A percentile compares a stretch with the other conserved stretches of the same genome.
Conservation (phyloP, 2,113 vertebrate genomes). For the Hippocampus barbouri region DNA sequence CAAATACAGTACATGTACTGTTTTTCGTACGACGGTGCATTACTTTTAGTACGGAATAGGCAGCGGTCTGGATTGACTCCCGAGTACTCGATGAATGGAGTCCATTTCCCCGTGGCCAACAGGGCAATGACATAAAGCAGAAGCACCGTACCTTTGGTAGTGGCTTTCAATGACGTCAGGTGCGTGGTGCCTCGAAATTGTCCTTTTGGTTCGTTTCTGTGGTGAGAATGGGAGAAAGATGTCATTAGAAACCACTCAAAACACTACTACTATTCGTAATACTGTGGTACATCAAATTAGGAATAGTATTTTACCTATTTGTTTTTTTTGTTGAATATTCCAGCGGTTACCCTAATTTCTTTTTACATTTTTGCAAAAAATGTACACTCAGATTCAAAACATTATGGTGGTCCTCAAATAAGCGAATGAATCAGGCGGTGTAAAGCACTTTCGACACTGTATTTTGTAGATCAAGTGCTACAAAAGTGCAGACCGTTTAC, state of each 20-base stretch:
- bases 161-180: constrained; percentile 81
- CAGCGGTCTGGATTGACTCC: background rate
- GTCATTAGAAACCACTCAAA: background rate
- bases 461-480: too few species aligned
- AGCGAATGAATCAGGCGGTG: too few species aligned
- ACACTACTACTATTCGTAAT: background rate
- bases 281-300: too few species aligned
- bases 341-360: too few species aligned
- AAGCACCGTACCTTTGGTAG: constrained; percentile 82
- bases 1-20: background rate
- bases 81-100: background rate
- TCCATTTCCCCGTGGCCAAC: background rate
- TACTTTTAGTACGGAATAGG: background rate
- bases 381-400: too few species aligned
- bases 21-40: background rate
- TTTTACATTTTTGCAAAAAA: too few species aligned
- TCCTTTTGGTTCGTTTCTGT: constrained; percentile 93
- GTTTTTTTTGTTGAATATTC: too few species aligned
- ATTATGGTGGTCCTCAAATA: too few species aligned
- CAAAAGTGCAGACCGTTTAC: too few species aligned
- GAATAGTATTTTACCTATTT: too few species aligned
- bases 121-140: constrained; percentile 3
- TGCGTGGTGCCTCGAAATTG: constrained; percentile 82
- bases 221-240: constrained; percentile 39
- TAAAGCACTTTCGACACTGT: too few species aligned